phyloP scores from a whole-genome alignment of 2,113 vertebrate genomes.

The Donacobius atricapilla region DNA sequence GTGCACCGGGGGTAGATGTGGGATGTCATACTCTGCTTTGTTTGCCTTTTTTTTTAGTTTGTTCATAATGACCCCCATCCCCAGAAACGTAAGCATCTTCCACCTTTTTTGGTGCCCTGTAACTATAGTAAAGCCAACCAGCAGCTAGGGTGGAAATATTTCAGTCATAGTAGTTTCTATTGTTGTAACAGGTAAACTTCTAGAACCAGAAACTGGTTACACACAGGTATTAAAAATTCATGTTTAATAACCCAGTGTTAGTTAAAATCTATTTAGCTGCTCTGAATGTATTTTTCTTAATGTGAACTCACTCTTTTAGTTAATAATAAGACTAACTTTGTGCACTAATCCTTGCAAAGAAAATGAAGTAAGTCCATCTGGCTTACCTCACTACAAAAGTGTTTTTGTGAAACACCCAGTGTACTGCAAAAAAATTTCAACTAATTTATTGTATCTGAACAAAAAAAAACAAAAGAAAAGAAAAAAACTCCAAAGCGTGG shows the following conservation, averaged over 20 bases:
- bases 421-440: neutral
- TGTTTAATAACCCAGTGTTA: neutral
- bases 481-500: neutral
- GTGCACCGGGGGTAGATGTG: rapidly evolving
- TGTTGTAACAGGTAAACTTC: neutral
- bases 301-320: neutral
- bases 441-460: neutral
- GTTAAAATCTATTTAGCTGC: neutral
- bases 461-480: neutral
- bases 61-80: neutral
- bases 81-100: neutral
- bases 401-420: neutral
- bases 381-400: neutral
- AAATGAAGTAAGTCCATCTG: neutral
- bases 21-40: neutral
- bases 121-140: neutral
- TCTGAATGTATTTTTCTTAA: neutral
- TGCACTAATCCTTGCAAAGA: neutral
- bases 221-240: neutral
- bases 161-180: neutral
- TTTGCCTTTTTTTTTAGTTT: neutral
- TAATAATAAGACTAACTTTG: neutral
- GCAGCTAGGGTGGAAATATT: neutral
- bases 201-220: neutral
- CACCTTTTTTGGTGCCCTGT: neutral